Base-by-base conservation (phyloP, 2,888 invertebrate species). In the Entomobrya proxima region DNA sequence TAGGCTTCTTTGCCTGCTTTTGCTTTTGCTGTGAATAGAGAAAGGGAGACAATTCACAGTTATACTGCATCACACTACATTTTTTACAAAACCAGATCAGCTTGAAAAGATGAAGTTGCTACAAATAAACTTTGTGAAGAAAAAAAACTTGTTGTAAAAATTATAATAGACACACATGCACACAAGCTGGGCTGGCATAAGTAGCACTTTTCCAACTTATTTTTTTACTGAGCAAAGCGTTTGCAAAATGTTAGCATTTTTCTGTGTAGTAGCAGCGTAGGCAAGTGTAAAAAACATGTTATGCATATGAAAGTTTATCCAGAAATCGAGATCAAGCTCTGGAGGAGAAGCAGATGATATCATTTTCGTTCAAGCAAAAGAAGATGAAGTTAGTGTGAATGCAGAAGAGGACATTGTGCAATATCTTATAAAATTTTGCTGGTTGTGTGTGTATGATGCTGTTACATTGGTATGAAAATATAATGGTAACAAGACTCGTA, bases 221-320 rank as follows among this genome's bases (percentile, higher is more conserved):
- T 40, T 21, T 67, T 67, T 61, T 61, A 27, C 7, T 1, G 18
- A 18, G 18, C 4, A 7, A 40, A 61, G 24, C 55, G 24, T 55
- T 24, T 30, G 30, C 11, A 58, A 24, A 18, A 6, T 18, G 2
- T 7, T 50, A 21, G 2, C 2, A 47, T 47, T 30, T 40, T 61
- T 58, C 40, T 40, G 47, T 24, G 58, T n/a, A 64, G 69, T 18
- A 77, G 61, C 79, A 69, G 67, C 52, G 18, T 67, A 52, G 52
- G 79, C 67, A 69, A 69, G 69, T 30, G 52, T 79, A 79, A 79
- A 78, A 80, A 80, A 55, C 72, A 80, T 80, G 80, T 55, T 74
- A 64, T 82, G 75, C 82, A 82, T 75, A 82, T 82, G 82, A 82
- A 74, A 82, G 74, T 75, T 72, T 80, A 80, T 80, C 80, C 67